Percentiles rank a stretch among this genome's conserved stretches.
Evolutionary conservation across 2,888 invertebrate genomes (phyloP).

Genomic region (Tineola bisselliella): DNA sequence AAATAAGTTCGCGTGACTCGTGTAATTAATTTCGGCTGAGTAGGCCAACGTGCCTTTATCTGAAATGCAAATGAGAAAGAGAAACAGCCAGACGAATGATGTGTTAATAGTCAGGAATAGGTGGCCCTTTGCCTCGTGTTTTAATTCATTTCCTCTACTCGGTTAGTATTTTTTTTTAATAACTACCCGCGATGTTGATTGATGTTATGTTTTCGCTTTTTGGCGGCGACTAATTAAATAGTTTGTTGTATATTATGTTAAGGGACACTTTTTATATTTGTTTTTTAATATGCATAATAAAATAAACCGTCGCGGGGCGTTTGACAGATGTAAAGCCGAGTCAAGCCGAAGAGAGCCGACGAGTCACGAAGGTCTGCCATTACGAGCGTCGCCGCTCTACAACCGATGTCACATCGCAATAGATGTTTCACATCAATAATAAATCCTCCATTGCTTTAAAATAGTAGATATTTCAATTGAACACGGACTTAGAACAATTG

Average conservation of each 20-base stretch:
- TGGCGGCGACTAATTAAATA: conserved; percentile 44
- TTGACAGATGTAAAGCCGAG: too few relatives aligned
- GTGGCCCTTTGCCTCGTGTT: background rate
- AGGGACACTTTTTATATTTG: background rate
- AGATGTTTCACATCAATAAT: too few relatives aligned
- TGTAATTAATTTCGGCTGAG: conserved; percentile 38
- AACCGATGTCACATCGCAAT: too few relatives aligned
- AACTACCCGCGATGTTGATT: conserved; percentile 30
- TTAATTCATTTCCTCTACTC: background rate
- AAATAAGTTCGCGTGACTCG: conserved; percentile 34
- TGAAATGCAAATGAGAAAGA: conserved; percentile 24
- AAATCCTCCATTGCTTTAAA: too few relatives aligned
- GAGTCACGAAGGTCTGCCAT: too few relatives aligned
- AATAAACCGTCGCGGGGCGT: too few relatives aligned
- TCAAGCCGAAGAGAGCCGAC: too few relatives aligned
- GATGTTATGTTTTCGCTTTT: conserved; percentile 39
- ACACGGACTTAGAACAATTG: too few relatives aligned
- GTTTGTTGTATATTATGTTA: conserved; percentile 14
- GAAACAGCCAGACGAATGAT: conserved; percentile 19
- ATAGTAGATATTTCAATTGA: too few relatives aligned
- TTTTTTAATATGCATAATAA: too few relatives aligned
- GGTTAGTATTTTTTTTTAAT: conserved; percentile 11
- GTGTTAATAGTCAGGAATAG: conserved; percentile 20
- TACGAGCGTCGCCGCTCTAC: too few relatives aligned
- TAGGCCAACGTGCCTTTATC: conserved; percentile 24